Conservation (phyloP, 2,797 vertebrate genomes). For the Gadopsis bispinosus region DNA sequence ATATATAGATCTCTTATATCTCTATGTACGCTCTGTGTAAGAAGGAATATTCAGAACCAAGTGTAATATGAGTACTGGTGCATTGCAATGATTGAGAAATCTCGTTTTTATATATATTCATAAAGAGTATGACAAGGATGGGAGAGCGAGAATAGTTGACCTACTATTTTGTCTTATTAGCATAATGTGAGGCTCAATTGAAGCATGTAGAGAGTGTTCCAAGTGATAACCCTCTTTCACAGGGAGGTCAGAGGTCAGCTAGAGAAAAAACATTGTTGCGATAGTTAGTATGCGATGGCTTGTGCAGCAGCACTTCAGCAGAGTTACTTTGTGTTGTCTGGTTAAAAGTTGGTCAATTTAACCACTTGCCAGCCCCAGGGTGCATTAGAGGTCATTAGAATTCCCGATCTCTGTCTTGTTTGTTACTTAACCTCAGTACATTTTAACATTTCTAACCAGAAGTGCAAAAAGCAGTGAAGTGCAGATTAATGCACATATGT, state of each 20-base stretch:
- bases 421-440: not conserved
- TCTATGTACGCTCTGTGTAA: not conserved
- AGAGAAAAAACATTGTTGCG: not conserved
- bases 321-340: not conserved
- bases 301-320: not conserved
- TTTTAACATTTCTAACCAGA: no score
- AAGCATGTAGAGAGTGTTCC: not conserved
- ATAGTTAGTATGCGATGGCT: not conserved
- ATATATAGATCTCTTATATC: constrained; percentile 30
- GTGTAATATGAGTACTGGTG: not conserved
- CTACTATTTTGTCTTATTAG: not conserved
- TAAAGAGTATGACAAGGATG: not conserved
- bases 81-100: not conserved
- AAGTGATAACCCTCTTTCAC: not conserved
- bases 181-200: not conserved
- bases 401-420: not conserved
- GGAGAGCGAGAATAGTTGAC: not conserved
- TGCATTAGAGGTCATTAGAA: not conserved
- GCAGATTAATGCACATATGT: no score
- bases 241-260: constrained; percentile 18
- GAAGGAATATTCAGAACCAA: not conserved
- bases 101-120: not conserved
- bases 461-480: no score
- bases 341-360: not conserved
- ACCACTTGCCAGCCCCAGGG: not conserved